Conservation (phyloP, 1,140 invertebrate genomes). For the Pogonognathellus flavescens region DNA sequence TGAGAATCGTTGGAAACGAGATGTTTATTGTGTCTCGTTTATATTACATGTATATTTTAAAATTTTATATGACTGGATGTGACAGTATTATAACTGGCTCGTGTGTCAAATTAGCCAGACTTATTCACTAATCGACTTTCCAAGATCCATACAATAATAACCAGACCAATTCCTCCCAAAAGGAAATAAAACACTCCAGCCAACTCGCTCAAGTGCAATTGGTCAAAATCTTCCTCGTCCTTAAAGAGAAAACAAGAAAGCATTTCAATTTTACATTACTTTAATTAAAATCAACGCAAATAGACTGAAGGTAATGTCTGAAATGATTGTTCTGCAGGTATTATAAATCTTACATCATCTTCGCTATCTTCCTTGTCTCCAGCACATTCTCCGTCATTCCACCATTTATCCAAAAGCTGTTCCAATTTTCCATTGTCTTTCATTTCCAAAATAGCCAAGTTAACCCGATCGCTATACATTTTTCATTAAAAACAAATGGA, state of each 20-base stretch:
- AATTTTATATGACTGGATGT: not conserved
- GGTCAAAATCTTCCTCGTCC: conserved; percentile 56
- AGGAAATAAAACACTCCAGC: conserved; percentile 57
- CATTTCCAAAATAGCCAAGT: conserved; percentile 89
- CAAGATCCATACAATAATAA: conserved; percentile 56
- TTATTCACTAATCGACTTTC: conserved; percentile 49
- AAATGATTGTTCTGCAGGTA: not conserved
- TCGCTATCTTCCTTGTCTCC: conserved; percentile 53
- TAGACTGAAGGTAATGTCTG: too few species aligned
- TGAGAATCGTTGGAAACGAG: conserved; percentile 35
- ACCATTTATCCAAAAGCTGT: conserved; percentile 93
- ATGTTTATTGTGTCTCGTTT: not conserved
- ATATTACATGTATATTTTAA: not conserved
- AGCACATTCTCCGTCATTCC: conserved; percentile 78
- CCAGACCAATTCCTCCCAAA: conserved; percentile 11
- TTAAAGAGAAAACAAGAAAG: not conserved
- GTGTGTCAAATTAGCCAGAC: not conserved
- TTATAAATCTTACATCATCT: conserved; percentile 10
- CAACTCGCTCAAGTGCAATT: conserved; percentile 57
- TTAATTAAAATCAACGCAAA: too few species aligned
- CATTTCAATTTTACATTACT: too few species aligned
- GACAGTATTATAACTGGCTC: not conserved
- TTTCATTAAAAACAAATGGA: conserved; percentile 49
- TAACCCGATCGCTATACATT: conserved; percentile 83
- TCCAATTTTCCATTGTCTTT: conserved; percentile 92